phyloP scores from a whole-genome alignment of 92 coral and sea anemone genomes.

The Siderastrea radians region DNA sequence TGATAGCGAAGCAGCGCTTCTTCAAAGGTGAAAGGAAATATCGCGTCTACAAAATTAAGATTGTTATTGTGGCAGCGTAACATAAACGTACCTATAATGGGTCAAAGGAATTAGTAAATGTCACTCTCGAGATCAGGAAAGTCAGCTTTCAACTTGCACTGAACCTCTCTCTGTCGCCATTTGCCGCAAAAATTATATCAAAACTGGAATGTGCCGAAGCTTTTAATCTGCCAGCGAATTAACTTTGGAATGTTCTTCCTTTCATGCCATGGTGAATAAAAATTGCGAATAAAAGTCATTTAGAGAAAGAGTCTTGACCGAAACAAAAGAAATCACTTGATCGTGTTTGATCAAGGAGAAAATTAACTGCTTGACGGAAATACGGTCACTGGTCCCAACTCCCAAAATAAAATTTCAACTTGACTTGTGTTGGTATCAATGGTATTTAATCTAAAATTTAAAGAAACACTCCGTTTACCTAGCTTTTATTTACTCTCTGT shows the following conservation, averaged over 20 bases:
- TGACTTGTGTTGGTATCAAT: too few relatives aligned
- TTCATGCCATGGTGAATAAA: background rate
- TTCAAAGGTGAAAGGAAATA: too few relatives aligned
- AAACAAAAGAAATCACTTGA: background rate
- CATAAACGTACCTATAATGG: too few relatives aligned
- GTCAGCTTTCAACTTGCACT: background rate
- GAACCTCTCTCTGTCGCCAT: background rate
- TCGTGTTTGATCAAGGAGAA: background rate
- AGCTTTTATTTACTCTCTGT: too few relatives aligned
- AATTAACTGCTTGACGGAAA: background rate
- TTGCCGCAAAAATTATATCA: background rate
- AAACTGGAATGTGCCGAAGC: background rate
- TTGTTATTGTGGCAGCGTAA: too few relatives aligned
- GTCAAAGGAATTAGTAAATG: too few relatives aligned
- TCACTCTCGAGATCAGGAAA: background rate
- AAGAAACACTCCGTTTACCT: too few relatives aligned
- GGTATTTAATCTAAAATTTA: too few relatives aligned
- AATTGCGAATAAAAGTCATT: background rate
- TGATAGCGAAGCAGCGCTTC: too few relatives aligned
- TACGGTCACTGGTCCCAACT: background rate
- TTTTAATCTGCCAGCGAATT: background rate
- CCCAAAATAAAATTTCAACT: too few relatives aligned
- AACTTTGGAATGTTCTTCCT: background rate
- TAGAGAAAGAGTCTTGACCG: background rate
- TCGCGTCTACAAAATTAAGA: too few relatives aligned